These are phyloP conservation scores for Aphidius colemani DNA, from an alignment of 2,888 invertebrate genomes.

Conservation along the genomic window DNA sequence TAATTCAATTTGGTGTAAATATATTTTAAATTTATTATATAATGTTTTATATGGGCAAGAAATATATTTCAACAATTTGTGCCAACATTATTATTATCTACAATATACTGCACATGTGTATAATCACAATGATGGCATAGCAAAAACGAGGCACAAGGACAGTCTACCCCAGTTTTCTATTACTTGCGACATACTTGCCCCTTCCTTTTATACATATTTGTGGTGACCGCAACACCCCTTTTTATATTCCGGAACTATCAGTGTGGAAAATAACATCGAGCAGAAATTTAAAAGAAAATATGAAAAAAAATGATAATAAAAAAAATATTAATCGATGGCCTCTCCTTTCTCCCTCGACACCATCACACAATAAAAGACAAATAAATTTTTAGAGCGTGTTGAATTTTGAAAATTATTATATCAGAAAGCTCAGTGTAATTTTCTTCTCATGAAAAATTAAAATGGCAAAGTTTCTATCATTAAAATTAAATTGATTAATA, in stretches of 20 bases:
- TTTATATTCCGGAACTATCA: slow-evolving; percentile 53
- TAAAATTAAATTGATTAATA: too few relatives aligned
- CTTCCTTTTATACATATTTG: background rate
- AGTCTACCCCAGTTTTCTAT: slow-evolving; percentile 58
- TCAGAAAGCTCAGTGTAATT: too few relatives aligned
- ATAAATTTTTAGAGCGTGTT: too few relatives aligned
- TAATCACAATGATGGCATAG: too few relatives aligned
- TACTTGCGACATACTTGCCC: slow-evolving; percentile 47
- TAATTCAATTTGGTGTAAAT: too few relatives aligned
- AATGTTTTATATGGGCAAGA: too few relatives aligned
- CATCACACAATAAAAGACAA: too few relatives aligned
- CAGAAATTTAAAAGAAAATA: slow-evolving; percentile 17
- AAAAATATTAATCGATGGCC: slow-evolving; percentile 9
- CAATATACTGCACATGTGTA: background rate
- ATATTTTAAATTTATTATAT: too few relatives aligned
- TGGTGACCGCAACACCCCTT: background rate
- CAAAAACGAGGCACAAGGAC: slow-evolving; percentile 49
- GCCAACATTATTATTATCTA: slow-evolving; percentile 57
- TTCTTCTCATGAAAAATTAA: too few relatives aligned
- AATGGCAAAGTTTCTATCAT: too few relatives aligned
- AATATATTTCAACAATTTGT: slow-evolving; percentile 37
- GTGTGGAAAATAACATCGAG: slow-evolving; percentile 45
- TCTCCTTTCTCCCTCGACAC: too few relatives aligned
- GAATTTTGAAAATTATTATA: too few relatives aligned
- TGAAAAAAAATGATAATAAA: slow-evolving; percentile 9